Evolutionary conservation across 2,888 invertebrate species (phyloP).

Genomic region (Adelphocoris suturalis): DNA sequence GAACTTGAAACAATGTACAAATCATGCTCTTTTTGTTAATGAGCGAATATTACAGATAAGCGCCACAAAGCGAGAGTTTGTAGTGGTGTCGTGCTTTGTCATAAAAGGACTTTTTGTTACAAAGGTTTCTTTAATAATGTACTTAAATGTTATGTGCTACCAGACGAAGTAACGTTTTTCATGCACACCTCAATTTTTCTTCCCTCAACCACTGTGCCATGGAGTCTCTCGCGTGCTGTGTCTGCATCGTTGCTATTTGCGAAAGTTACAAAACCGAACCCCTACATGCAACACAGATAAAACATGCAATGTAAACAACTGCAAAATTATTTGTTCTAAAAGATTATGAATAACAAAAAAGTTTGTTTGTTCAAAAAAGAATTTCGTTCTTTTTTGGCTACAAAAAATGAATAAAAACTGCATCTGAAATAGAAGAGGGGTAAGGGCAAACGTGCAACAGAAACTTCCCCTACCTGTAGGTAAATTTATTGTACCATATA

Average conservation of each 20-base stretch:
- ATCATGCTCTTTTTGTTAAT: conserved; percentile 74
- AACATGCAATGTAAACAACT: conserved; percentile 88
- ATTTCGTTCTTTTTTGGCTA: conserved; percentile 25
- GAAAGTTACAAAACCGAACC: conserved; percentile 99
- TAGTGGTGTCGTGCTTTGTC: conserved; percentile 75
- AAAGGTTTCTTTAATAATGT: conserved; percentile 74
- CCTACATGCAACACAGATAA: conserved; percentile 99
- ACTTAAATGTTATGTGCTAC: conserved; percentile 75
- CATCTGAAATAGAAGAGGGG: conserved; percentile 68
- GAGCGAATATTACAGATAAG: conserved; percentile 75
- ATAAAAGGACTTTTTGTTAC: conserved; percentile 73
- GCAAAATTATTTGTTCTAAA: conserved; percentile 78
- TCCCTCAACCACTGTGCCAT: conserved; percentile 99
- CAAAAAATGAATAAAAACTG: conserved; percentile 34
- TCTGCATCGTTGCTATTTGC: conserved; percentile 99
- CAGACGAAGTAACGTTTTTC: conserved; percentile 79
- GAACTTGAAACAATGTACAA: conserved; percentile 74
- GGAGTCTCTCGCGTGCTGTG: conserved; percentile 99
- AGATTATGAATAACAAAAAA: conserved; percentile 70
- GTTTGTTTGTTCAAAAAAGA: conserved; percentile 32
- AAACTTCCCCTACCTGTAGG: neutral
- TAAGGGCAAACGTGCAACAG: conserved; percentile 73
- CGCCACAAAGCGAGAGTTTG: conserved; percentile 75
- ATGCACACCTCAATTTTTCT: conserved; percentile 99
- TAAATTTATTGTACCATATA: conserved; percentile 18